Conservation (phyloP, 2,113 vertebrate species). For the Dendropsophus ebraccatus region DNA sequence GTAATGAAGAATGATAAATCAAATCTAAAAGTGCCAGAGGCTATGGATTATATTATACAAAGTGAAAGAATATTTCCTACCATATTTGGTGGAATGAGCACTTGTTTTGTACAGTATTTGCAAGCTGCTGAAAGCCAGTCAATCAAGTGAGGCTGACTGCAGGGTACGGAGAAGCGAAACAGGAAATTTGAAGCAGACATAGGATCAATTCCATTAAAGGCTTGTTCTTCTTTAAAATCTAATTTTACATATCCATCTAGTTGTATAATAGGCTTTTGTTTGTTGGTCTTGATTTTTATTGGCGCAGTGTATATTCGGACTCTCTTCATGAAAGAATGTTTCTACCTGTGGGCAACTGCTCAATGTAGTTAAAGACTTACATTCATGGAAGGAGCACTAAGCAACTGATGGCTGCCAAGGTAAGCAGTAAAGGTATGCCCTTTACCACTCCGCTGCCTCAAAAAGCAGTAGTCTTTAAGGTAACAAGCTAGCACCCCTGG, state of each 20-base stretch:
- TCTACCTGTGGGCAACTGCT: conserved; percentile 77
- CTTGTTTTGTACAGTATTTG: conserved; percentile 25
- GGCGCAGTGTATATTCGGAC: conserved; percentile 71
- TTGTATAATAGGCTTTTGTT: conserved; percentile 75
- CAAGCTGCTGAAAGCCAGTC: conserved; percentile 38
- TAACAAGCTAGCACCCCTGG: conserved; percentile 73
- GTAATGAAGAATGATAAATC: neutral
- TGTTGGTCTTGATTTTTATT: conserved; percentile 73
- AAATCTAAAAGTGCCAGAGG: neutral
- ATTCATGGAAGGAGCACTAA: conserved; percentile 78
- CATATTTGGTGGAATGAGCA: neutral
- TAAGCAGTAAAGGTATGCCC: conserved; percentile 80
- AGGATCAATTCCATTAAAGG: conserved; percentile 70
- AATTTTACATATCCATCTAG: conserved; percentile 68
- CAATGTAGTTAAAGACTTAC: conserved; percentile 76
- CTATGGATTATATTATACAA: conserved; percentile 5
- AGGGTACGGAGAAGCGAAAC: conserved; percentile 54
- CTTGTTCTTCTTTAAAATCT: conserved; percentile 65
- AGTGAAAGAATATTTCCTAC: conserved; percentile 10
- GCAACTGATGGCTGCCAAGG: conserved; percentile 75
- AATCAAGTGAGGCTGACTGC: conserved; percentile 25
- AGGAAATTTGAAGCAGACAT: conserved; percentile 66
- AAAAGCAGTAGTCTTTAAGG: conserved; percentile 76
- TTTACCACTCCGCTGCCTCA: conserved; percentile 70
- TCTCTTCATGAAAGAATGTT: conserved; percentile 75